These are phyloP conservation scores for Toxostoma redivivum DNA, from an alignment of 2,113 vertebrate species.

Conservation along the genomic window DNA sequence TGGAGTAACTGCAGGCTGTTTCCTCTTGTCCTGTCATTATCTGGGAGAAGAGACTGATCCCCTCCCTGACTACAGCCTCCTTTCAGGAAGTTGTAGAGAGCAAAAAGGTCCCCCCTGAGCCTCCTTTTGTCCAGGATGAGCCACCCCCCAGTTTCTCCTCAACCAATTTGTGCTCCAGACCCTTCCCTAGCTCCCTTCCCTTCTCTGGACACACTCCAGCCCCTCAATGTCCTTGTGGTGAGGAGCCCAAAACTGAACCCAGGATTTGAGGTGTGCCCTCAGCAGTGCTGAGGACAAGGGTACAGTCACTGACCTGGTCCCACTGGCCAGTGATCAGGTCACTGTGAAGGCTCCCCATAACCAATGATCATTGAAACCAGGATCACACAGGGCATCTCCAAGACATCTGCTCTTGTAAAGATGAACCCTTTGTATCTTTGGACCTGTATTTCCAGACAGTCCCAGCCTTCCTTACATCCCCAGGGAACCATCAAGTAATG, in stretches of 20 bases:
- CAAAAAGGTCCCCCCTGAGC: not conserved
- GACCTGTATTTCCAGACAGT: not conserved
- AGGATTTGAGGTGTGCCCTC: not conserved
- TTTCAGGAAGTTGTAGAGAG: not conserved
- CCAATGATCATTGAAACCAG: not conserved
- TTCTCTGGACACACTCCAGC: not conserved
- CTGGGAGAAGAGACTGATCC: not conserved
- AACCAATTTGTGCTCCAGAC: not conserved
- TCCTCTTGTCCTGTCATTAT: too few species aligned
- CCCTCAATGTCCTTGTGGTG: not conserved
- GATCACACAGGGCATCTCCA: not conserved
- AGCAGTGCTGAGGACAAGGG: rapidly evolving
- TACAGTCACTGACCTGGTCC: not conserved
- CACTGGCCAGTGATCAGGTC: not conserved
- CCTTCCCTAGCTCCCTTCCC: not conserved
- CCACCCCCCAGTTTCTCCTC: not conserved
- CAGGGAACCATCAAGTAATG: not conserved
- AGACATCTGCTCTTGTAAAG: not conserved
- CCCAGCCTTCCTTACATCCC: not conserved
- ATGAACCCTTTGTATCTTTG: not conserved
- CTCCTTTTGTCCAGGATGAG: not conserved
- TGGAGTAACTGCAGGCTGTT: not conserved
- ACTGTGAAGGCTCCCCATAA: not conserved
- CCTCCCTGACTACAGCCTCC: not conserved
- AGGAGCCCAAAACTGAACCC: not conserved